These are phyloP conservation scores for Achlya flavicornis DNA, from an alignment of 2,888 invertebrate genomes.

Conservation along the genomic window DNA sequence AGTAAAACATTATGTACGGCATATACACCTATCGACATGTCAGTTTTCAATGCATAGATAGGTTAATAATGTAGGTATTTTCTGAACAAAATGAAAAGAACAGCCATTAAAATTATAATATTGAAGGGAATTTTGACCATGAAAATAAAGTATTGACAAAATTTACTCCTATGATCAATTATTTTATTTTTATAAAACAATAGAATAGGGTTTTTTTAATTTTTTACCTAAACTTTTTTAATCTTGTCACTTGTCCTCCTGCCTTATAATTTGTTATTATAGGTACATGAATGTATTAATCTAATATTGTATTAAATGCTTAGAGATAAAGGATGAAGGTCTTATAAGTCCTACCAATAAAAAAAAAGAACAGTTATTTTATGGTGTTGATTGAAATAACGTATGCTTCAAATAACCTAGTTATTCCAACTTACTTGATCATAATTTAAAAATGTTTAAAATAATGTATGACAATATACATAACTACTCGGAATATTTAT, in stretches of 20 bases:
- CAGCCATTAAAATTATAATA: not conserved
- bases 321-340: not conserved
- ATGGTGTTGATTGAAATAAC: not conserved
- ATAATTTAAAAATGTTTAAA: too few species aligned
- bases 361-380: not conserved
- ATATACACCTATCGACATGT: not conserved
- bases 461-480: not conserved
- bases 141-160: too few species aligned
- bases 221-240: not conserved
- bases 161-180: not conserved
- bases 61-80: conserved; percentile 1
- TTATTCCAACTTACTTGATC: not conserved
- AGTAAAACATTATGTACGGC: not conserved
- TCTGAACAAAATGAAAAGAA: conserved; percentile 4
- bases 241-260: not conserved
- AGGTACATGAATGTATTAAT: conserved; percentile 3
- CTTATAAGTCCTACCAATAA: not conserved
- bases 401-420: not conserved
- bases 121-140: not conserved
- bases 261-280: conserved; percentile 5
- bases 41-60: not conserved
- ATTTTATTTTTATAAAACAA: not conserved
- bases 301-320: not conserved
- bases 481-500: not conserved
- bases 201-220: not conserved